Conservation (phyloP, 2,888 invertebrate species). For the Drosophila kokeensis region DNA sequence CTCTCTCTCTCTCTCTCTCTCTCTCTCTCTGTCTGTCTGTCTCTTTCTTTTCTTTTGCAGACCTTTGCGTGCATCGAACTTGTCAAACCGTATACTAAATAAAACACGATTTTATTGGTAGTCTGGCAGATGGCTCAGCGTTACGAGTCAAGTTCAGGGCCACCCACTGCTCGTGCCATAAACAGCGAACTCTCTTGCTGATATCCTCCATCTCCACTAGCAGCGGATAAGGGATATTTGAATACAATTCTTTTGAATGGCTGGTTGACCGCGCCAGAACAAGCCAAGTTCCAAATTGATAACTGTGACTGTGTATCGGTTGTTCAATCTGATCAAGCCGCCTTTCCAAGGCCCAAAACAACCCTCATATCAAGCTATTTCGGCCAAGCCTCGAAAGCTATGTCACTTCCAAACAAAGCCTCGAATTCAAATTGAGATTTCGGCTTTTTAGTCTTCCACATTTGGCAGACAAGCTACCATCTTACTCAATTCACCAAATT, state of each 20-base stretch:
- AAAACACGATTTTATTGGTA: constrained; percentile 11
- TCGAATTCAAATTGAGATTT: too few relatives aligned
- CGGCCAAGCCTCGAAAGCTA: too few relatives aligned
- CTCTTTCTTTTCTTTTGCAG: not conserved
- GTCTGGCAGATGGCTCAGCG: constrained; percentile 18
- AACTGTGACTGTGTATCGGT: too few relatives aligned
- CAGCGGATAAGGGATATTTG: too few relatives aligned
- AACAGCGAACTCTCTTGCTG: too few relatives aligned
- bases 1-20: not conserved
- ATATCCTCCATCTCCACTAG: too few relatives aligned
- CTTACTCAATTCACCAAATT: not conserved
- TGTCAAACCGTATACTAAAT: constrained; percentile 28
- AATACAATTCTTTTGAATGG: too few relatives aligned
- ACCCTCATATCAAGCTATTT: too few relatives aligned
- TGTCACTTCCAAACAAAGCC: too few relatives aligned
- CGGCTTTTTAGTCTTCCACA: too few relatives aligned
- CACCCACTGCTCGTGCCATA: constrained; percentile 1
- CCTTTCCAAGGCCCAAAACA: not conserved
- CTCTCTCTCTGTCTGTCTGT: not conserved
- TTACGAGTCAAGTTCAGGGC: constrained; percentile 62
- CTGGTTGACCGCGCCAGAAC: too few relatives aligned
- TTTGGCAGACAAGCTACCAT: not conserved
- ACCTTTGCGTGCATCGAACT: constrained; percentile 43
- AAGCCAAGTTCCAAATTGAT: too few relatives aligned
- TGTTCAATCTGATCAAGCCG: not conserved